Evolutionary conservation across 2,797 vertebrate genomes (phyloP).

Genomic region (Argyrosomus regius): DNA sequence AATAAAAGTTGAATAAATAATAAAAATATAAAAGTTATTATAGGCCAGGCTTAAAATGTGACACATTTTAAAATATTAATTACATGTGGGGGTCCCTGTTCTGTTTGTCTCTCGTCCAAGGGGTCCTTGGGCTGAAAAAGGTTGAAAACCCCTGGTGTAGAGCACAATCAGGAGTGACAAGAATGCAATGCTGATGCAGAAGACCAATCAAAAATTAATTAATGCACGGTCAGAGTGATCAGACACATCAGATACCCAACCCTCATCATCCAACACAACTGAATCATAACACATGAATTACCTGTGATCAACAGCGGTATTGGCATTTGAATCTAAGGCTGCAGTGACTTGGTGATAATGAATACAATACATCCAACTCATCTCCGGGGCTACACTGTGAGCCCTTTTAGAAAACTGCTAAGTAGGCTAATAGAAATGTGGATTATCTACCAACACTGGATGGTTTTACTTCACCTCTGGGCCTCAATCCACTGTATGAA

Average conservation of each 20-base stretch:
- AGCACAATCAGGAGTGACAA: constrained; percentile 39
- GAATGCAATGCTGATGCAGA: constrained; percentile 34
- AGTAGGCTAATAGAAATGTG: constrained; percentile 79
- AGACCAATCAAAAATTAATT: constrained; percentile 61
- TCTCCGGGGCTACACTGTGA: constrained; percentile 67
- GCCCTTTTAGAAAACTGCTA: constrained; percentile 76
- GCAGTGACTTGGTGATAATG: constrained; percentile 65
- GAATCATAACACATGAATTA: constrained; percentile 51
- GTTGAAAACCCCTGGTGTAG: not conserved
- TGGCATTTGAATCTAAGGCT: constrained; percentile 44
- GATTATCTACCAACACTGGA: constrained; percentile 73
- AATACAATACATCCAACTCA: constrained; percentile 66
- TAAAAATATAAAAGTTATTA: no score
- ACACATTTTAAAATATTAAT: no score
- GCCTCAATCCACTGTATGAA: constrained; percentile 55
- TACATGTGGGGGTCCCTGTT: no score
- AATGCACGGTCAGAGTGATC: constrained; percentile 67
- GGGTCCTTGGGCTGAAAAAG: no score
- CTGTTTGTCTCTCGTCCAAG: no score
- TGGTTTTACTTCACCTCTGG: constrained; percentile 73
- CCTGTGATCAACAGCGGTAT: constrained; percentile 50
- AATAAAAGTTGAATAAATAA: no score
- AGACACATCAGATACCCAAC: constrained; percentile 64
- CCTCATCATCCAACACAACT: constrained; percentile 46
- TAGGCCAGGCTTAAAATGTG: no score